Conservation (phyloP, 2,888 invertebrate species). For the Disparrhopalites patrizii region DNA sequence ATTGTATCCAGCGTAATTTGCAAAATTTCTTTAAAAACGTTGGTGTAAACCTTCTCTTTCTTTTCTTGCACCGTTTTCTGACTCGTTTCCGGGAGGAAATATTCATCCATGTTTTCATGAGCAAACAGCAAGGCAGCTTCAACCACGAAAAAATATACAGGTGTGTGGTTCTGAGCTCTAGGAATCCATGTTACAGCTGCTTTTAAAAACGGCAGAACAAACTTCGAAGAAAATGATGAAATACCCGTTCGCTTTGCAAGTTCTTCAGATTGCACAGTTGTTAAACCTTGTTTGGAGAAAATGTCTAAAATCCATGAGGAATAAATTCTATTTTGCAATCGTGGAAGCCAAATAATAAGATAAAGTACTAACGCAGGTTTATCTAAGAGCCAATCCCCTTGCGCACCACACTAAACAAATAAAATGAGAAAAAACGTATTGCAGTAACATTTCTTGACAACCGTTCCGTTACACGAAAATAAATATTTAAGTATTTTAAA, state of each 20-base stretch:
- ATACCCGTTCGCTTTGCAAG: slow-evolving; percentile 28
- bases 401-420: slow-evolving; percentile 13
- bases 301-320: slow-evolving; percentile 47
- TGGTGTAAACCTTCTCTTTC: slow-evolving; percentile 12
- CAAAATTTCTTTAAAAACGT: slow-evolving; percentile 12
- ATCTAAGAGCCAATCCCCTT: slow-evolving; percentile 24
- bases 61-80: slow-evolving; percentile 14
- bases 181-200: slow-evolving; percentile 12
- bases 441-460: not conserved
- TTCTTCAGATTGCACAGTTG: slow-evolving; percentile 41
- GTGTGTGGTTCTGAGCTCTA: slow-evolving; percentile 3
- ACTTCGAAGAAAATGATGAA: slow-evolving; percentile 13
- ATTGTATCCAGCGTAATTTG: slow-evolving; percentile 18
- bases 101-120: slow-evolving; percentile 28
- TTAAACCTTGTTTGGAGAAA: slow-evolving; percentile 46
- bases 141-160: slow-evolving; percentile 35
- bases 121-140: slow-evolving; percentile 43
- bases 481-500: not conserved
- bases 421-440: not conserved
- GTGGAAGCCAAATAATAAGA: slow-evolving; percentile 44
- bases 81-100: slow-evolving; percentile 7
- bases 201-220: slow-evolving; percentile 22
- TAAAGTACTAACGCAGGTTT: slow-evolving; percentile 39
- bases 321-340: slow-evolving; percentile 43
- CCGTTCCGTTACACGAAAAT: not conserved